Base-by-base conservation (phyloP, 2,888 invertebrate genomes). In the Druceiella hillmani region DNA sequence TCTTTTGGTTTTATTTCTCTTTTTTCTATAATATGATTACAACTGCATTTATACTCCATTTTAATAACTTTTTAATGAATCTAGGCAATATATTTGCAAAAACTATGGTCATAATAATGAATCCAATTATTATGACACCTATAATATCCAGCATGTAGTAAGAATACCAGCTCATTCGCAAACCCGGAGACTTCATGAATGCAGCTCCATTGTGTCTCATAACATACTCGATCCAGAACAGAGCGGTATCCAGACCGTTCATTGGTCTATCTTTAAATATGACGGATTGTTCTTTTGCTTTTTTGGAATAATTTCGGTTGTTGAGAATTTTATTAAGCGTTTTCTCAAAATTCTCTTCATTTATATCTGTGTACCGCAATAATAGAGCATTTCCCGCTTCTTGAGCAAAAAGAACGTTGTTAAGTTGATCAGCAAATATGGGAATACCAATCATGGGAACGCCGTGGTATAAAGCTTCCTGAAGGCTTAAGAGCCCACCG, bases 91-190 rank as follows among this genome's bases (percentile, higher is more conserved):
- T n/a, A n/a, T n/a, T n/a, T n/a, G n/a, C n/a, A n/a, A n/a, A n/a
- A n/a, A n/a, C n/a, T n/a, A n/a, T n/a, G n/a, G n/a, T n/a, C n/a
- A n/a, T n/a, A n/a, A n/a, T n/a, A n/a, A n/a, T n/a, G n/a, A n/a
- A n/a, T n/a, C n/a, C n/a, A n/a, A n/a, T 20, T 20, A 20, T 7
- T 20, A 7, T 9, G 22, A 20, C n/a, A 7, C 22, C 6, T 9
- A 20, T 56, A 22, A 79, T 63, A 52, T 79, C 79, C 3, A 71
- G 40, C 13, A 70, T 45, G 14, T 60, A 43, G 40, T 59, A 58
- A 49, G 67, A 61, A 52, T 64, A 59, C 45, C 66, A 59, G 2
- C 56, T 52, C 41, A 70, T 50, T 34, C 62, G 54, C 3, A 62
- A 50, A 1, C 61, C 58, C 1, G 46, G 44, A 6, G 46, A 43